Base-by-base conservation (phyloP, 2,113 vertebrate genomes). In the Planiliza haematocheilus region DNA sequence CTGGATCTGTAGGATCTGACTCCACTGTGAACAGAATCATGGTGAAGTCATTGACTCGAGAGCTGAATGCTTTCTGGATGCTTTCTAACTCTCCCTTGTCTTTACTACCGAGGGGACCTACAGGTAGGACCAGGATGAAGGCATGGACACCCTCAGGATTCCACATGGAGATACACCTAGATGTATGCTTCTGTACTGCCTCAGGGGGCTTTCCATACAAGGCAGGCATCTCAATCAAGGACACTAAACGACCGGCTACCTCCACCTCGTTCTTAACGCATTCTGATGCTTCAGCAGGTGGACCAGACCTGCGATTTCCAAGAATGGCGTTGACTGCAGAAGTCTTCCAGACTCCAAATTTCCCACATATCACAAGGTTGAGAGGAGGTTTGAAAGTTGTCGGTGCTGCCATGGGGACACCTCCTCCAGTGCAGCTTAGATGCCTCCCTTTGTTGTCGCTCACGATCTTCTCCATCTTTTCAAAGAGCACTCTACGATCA, bases 291-390 rank as follows among this genome's bases (percentile, higher is more conserved):
- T 69, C 2, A 6, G 0, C 13, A n/a, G 34, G 8, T n/a, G 20
- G 16, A n/a, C 14, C 4, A 21, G 11, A 51, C 62, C n/a, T 18
- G 9, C 41, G 62, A n/a, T 41, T 65, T 52, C 62, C 62, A n/a
- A 52, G 18, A 24, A 65, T 42, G 48, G 36, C 20, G 16, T 49
- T 65, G 62, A 14, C 48, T n/a, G 16, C 20, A 5, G 48, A 41
- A 3, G 0, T 42, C 48, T 52, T 70, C 10, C 1, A 38, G n/a
- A 21, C 21, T 65, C 34, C 20, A 64, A 14, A 6, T 11, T 41
- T 70, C 10, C 81, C 85, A 79, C 62, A 87, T 8, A 87, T 21
- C 4, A 79, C 74, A 10, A 87, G 17, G 45, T 84, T 84, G 0
- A 75, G 46, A 17, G 52, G 10, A 0, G 34, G 8, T 21, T 51